These are phyloP conservation scores for Sylvia atricapilla DNA, from an alignment of 2,113 vertebrate species.

Conservation along the genomic window DNA sequence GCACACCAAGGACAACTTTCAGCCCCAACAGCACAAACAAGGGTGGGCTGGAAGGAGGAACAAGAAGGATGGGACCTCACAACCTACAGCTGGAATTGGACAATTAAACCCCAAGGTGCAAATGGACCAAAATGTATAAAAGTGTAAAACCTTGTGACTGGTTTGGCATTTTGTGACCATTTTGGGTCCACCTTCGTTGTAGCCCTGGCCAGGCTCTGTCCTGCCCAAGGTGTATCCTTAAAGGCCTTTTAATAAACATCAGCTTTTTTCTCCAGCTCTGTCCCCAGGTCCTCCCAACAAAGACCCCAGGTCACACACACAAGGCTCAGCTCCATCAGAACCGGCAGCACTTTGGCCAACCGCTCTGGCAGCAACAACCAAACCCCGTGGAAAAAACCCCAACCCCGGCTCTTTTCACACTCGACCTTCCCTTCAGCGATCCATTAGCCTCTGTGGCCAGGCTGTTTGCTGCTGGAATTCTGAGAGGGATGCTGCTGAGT, in stretches of 20 bases:
- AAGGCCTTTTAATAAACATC: background rate
- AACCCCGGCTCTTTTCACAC: background rate
- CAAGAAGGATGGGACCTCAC: no score
- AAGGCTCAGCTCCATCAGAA: rapidly evolving
- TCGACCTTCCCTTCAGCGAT: background rate
- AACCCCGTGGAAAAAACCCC: background rate
- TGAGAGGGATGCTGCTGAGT: constrained; percentile 24
- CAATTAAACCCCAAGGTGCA: no score
- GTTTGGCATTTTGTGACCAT: background rate
- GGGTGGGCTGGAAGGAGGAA: no score
- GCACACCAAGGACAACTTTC: background rate
- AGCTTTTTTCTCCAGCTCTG: background rate
- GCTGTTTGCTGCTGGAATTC: background rate
- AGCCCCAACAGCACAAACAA: background rate
- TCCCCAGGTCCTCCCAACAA: background rate
- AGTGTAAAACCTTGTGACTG: no score
- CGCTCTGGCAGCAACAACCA: rapidly evolving
- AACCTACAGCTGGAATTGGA: no score
- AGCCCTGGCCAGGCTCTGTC: background rate
- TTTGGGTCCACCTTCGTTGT: background rate
- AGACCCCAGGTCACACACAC: background rate
- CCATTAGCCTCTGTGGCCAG: background rate
- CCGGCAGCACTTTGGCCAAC: background rate
- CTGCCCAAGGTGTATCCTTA: background rate
- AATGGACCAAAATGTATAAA: no score